Conservation (phyloP, 2,888 invertebrate species). For the Cylloceria caligata region DNA sequence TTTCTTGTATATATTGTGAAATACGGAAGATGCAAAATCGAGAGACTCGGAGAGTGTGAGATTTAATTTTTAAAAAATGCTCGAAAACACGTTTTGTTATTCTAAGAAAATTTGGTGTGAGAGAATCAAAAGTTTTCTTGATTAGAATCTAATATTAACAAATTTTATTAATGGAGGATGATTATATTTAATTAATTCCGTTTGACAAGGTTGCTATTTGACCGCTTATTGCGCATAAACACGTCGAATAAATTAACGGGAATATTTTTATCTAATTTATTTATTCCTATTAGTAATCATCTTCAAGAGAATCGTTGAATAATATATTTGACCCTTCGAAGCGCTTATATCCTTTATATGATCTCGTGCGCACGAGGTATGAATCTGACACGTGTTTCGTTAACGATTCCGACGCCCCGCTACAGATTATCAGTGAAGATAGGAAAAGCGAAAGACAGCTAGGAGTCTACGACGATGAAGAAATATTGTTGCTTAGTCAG, state of each 20-base stretch:
- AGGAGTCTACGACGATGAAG: conserved; percentile 47
- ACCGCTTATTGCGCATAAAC: neutral
- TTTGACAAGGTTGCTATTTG: conserved; percentile 20
- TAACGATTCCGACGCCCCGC: conserved; percentile 53
- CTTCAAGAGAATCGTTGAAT: conserved; percentile 51
- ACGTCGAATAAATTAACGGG: conserved; percentile 3
- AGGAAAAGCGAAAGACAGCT: conserved; percentile 36
- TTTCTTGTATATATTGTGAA: conserved; percentile 40
- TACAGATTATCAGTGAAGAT: conserved; percentile 48
- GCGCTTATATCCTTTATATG: conserved; percentile 53
- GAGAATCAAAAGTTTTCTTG: neutral
- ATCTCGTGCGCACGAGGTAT: conserved; percentile 59
- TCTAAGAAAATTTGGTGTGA: conserved; percentile 3
- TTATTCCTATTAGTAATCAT: conserved; percentile 37
- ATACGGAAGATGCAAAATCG: conserved; percentile 12
- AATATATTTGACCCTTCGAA: conserved; percentile 51
- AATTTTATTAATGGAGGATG: conserved; percentile 14
- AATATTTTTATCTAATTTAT: conserved; percentile 35
- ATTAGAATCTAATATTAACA: neutral
- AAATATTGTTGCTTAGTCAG: conserved; percentile 64
- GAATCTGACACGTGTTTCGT: conserved; percentile 63
- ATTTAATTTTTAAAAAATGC: neutral
- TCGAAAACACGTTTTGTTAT: neutral
- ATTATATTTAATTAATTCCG: conserved; percentile 1
- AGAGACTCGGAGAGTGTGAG: conserved; percentile 1